Evolutionary conservation across 2,888 invertebrate species (phyloP).

Genomic region (Pimpla rufipes): DNA sequence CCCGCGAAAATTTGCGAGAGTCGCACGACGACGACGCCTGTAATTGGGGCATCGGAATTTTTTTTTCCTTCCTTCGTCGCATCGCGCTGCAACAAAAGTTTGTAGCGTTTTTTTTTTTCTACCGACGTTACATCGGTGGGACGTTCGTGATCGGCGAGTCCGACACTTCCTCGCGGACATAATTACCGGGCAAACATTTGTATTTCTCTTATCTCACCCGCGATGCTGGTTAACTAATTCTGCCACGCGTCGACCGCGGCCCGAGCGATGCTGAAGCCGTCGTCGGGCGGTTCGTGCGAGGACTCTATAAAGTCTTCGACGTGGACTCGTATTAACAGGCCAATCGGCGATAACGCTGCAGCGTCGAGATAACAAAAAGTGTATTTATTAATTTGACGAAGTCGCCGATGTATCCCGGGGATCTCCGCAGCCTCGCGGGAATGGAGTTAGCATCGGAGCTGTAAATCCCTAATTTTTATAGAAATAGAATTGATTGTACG

Average conservation of each 20-base stretch:
- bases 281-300: constrained; percentile 27
- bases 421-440: not conserved
- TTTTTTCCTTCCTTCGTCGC: not conserved
- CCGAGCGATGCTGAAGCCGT: not conserved
- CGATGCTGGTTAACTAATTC: constrained; percentile 32
- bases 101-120: constrained; percentile 7
- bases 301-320: not conserved
- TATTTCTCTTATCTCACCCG: constrained; percentile 54
- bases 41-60: constrained; percentile 25
- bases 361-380: not conserved
- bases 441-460: too few relatives aligned
- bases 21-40: not conserved
- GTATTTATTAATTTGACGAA: constrained; percentile 17
- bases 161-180: constrained; percentile 62
- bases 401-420: not conserved
- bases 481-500: too few relatives aligned
- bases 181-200: constrained; percentile 71
- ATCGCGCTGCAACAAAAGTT: constrained; percentile 11
- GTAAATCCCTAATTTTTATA: too few relatives aligned
- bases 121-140: constrained; percentile 28
- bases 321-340: not conserved
- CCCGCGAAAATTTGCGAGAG: constrained; percentile 8
- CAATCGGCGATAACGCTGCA: not conserved
- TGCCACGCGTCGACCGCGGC: constrained; percentile 15
- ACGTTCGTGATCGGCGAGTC: constrained; percentile 70